A percentile compares a stretch with the other conserved stretches of the same genome.
These are phyloP conservation scores for Eupithecia exiguata DNA, from an alignment of 2,888 invertebrate genomes.

Conservation along the genomic window DNA sequence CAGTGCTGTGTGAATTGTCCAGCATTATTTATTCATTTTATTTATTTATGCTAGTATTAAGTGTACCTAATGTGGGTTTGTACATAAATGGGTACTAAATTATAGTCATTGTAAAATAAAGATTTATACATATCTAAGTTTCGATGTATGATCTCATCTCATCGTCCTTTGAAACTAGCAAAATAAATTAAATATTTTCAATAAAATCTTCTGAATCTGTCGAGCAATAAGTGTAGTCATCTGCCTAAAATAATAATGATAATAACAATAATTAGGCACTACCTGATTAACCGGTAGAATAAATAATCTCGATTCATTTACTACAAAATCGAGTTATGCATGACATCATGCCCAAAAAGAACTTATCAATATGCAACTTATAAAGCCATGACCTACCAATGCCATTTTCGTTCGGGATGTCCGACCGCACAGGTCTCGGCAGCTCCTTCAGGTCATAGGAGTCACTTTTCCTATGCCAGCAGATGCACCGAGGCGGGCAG, in stretches of 20 bases:
- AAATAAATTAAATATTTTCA: neutral
- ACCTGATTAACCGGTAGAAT: neutral
- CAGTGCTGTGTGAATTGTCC: too few relatives aligned
- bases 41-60: neutral
- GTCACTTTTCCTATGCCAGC: slow-evolving; percentile 58
- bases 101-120: neutral
- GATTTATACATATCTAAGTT: neutral
- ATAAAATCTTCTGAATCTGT: neutral
- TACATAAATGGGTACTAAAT: neutral
- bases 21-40: too few relatives aligned
- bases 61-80: neutral
- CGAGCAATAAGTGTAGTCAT: neutral
- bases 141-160: slow-evolving; percentile 20
- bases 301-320: neutral
- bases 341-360: slow-evolving; percentile 46
- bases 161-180: slow-evolving; percentile 6
- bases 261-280: neutral
- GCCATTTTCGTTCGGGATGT: slow-evolving; percentile 62
- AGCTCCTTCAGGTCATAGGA: slow-evolving; percentile 72
- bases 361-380: slow-evolving; percentile 6
- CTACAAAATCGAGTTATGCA: neutral
- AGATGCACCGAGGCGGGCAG: slow-evolving; percentile 59
- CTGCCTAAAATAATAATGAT: neutral
- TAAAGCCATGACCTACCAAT: slow-evolving; percentile 63
- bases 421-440: slow-evolving; percentile 69